Percentiles rank a stretch among this genome's conserved stretches.
Evolutionary conservation across 2,797 vertebrate genomes (phyloP).

Genomic region (Balearica regulorum): DNA sequence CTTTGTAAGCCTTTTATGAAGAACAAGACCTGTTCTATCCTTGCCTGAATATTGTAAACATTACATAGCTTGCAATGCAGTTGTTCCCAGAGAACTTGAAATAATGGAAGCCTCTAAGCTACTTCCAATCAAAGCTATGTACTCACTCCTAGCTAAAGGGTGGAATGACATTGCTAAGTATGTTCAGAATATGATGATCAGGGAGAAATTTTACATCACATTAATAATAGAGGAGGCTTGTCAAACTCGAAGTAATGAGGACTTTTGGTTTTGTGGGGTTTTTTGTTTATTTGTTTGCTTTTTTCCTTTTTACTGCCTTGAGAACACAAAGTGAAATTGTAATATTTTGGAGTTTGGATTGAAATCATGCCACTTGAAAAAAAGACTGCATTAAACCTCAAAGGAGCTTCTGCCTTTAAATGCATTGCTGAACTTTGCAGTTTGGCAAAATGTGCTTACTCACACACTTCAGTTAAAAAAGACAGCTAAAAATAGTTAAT

Average conservation of each 20-base stretch:
- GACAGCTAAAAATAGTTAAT: conserved; percentile 35
- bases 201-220: background rate
- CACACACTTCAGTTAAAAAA: background rate
- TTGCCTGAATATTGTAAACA: background rate
- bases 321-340: background rate
- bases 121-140: background rate
- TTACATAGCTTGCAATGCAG: background rate
- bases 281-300: no score
- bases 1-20: background rate
- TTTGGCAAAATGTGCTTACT: conserved; percentile 35
- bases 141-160: background rate
- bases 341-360: background rate
- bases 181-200: background rate
- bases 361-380: background rate
- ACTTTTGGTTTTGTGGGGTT: background rate
- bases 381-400: conserved; percentile 23
- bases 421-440: conserved; percentile 15
- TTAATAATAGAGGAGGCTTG: background rate
- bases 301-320: background rate
- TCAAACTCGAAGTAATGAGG: background rate
- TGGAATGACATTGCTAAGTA: background rate
- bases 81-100: background rate
- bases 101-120: background rate
- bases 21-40: background rate
- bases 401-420: conserved; percentile 35